A percentile compares a stretch with the other conserved stretches of the same genome.
These are phyloP conservation scores for Scaptomyza tumidula DNA, from an alignment of 2,888 invertebrate genomes.

Conservation along the genomic window DNA sequence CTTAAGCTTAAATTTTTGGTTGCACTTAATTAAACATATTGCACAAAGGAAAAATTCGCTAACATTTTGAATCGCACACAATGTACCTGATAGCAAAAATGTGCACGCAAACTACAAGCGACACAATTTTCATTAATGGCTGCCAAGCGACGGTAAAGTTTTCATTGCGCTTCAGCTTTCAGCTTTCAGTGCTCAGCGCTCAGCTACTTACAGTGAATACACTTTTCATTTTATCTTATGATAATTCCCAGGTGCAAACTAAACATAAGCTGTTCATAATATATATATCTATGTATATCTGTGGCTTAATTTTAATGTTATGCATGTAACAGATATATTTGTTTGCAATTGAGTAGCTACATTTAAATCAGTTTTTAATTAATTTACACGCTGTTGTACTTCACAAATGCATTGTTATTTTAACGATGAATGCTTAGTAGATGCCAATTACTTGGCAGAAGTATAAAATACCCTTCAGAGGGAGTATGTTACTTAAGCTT, in stretches of 20 bases:
- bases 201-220: constrained; percentile 3
- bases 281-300: not conserved
- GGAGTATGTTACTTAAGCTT: no score
- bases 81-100: not conserved
- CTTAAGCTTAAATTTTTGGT: constrained; percentile 19
- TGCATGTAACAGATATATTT: not conserved
- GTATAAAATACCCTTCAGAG: not conserved
- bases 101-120: constrained; percentile 5
- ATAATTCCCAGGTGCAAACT: constrained; percentile 8
- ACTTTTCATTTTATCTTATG: constrained; percentile 8
- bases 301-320: not conserved
- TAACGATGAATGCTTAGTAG: not conserved
- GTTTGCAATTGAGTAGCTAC: not conserved
- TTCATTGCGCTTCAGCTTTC: constrained; percentile 22
- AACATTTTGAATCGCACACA: constrained; percentile 10
- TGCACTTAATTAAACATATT: constrained; percentile 60
- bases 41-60: constrained; percentile 37
- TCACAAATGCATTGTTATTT: not conserved
- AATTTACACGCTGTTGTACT: no score
- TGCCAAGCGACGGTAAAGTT: constrained; percentile 44
- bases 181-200: constrained; percentile 6
- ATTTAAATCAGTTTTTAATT: constrained; percentile 1
- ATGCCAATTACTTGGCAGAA: not conserved
- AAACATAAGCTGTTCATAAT: constrained; percentile 12
- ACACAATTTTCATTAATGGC: constrained; percentile 41